These are phyloP conservation scores for Polypedilum pembai DNA, from an alignment of 1,140 invertebrate genomes.

Conservation along the genomic window DNA sequence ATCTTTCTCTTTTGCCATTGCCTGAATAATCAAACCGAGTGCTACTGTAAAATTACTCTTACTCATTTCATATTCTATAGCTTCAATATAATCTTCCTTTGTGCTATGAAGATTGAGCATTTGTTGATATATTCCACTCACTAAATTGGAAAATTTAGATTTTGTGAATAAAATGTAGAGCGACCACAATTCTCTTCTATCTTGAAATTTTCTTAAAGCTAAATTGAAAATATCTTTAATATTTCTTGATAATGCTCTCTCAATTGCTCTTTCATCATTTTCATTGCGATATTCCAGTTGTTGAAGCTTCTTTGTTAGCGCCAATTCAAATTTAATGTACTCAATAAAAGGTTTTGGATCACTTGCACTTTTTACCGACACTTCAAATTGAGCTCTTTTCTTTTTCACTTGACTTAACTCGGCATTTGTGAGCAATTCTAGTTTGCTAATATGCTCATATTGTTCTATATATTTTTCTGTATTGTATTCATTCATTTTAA, in stretches of 20 bases:
- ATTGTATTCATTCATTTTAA: neutral
- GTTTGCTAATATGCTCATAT: neutral
- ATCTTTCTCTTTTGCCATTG: neutral
- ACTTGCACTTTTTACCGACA: neutral
- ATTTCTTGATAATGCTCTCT: neutral
- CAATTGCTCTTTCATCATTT: neutral
- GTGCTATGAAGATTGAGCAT: neutral
- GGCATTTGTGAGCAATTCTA: neutral
- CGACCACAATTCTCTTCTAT: neutral
- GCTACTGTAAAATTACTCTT: neutral
- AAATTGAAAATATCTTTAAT: neutral
- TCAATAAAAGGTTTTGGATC: neutral
- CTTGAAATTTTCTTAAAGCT: neutral
- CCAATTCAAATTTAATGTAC: neutral
- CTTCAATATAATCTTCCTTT: neutral
- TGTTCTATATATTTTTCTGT: neutral
- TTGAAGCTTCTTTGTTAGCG: neutral
- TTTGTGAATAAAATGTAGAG: neutral
- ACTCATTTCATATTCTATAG: neutral
- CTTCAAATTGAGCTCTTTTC: slow-evolving; percentile 1
- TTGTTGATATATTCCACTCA: neutral
- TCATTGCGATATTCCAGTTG: neutral
- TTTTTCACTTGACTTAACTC: neutral
- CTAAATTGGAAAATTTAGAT: neutral
- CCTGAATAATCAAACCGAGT: neutral